Evolutionary conservation across 2,113 vertebrate species (phyloP), one percentile per base, ranked within the genome.

Genomic region (Polypterus bichir): DNA sequence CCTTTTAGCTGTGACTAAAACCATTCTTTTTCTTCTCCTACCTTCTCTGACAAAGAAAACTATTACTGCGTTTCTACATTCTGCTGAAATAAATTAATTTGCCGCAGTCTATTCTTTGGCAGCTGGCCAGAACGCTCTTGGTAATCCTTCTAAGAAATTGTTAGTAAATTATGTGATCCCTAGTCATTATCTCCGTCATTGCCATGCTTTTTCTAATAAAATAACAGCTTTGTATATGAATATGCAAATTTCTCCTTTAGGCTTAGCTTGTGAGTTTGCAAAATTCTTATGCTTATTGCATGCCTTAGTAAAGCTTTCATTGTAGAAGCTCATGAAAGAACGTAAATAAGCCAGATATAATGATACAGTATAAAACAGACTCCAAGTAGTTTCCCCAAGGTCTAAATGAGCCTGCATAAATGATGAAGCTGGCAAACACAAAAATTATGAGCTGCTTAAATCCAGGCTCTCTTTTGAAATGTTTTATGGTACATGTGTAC

Each of bases 91-190:
- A 65, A 47, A 63, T 66, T 71, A 64, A 68, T 70, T 69, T 70
- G 64, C 47, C 64, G 27, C 49, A 64, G 63, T 61, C 48, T 61
- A 52, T 57, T 59, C 62, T 64, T 63, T 67, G 60, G 61, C 65
- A 62, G 66, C 59, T 63, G 65, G 57, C 68, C 63, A 65, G 66
- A 59, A 62, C 66, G 62, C 65, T 68, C 63, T 54, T 68, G 60
- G 64, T 70, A 66, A 72, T 71, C 70, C 65, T 65, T 73, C 62
- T 68, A 70, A 70, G 66, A 61, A 66, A 57, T 11, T 63, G 58
- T 67, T 69, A 67, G 63, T 68, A 66, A 65, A 67, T 62, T 64
- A 59, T 69, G 70, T 73, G 66, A 76, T 72, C 70, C 68, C 61
- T 63, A 54, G 64, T 76, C 70, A 69, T 73, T 73, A 72, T 56